These are phyloP conservation scores for Eulemur coronatus DNA, from an alignment of 2,797 vertebrate genomes.

Conservation along the genomic window DNA sequence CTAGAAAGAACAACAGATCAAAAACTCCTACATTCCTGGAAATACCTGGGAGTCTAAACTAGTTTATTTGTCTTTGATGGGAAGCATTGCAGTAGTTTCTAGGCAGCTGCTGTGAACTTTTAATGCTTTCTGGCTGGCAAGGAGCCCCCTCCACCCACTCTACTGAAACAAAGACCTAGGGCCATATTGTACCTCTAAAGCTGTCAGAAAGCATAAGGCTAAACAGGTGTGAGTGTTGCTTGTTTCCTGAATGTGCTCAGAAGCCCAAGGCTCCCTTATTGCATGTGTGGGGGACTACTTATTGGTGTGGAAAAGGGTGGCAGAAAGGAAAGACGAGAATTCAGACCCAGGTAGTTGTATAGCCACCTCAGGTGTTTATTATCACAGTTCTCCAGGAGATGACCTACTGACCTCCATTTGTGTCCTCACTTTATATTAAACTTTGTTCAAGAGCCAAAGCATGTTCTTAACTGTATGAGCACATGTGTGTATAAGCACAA, in stretches of 20 bases:
- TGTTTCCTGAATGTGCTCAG: not conserved
- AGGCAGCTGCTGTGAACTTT: slow-evolving; percentile 47
- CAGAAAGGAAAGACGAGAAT: slow-evolving; percentile 33
- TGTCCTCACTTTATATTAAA: not conserved
- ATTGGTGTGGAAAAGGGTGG: not conserved
- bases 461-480: slow-evolving; percentile 8
- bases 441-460: slow-evolving; percentile 22
- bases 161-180: slow-evolving; percentile 11
- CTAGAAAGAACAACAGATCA: not conserved
- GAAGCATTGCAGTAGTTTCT: slow-evolving; percentile 57
- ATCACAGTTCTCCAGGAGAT: not conserved
- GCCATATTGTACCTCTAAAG: not conserved
- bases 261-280: slow-evolving; percentile 52
- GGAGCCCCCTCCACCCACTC: not conserved
- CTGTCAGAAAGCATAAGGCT: slow-evolving; percentile 63
- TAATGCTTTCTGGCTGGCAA: slow-evolving; percentile 58
- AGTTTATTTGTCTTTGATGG: not conserved
- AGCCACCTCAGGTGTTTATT: not conserved
- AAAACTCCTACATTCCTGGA: slow-evolving; percentile 57
- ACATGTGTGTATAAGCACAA: not conserved
- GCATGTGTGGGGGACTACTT: slow-evolving; percentile 50
- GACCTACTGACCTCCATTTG: not conserved
- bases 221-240: not conserved
- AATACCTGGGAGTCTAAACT: not conserved
- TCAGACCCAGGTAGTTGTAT: slow-evolving; percentile 2